Percentiles rank a stretch among this genome's conserved stretches.
Conservation (phyloP, 1,140 invertebrate genomes). For the Diploscapter pachys region DNA sequence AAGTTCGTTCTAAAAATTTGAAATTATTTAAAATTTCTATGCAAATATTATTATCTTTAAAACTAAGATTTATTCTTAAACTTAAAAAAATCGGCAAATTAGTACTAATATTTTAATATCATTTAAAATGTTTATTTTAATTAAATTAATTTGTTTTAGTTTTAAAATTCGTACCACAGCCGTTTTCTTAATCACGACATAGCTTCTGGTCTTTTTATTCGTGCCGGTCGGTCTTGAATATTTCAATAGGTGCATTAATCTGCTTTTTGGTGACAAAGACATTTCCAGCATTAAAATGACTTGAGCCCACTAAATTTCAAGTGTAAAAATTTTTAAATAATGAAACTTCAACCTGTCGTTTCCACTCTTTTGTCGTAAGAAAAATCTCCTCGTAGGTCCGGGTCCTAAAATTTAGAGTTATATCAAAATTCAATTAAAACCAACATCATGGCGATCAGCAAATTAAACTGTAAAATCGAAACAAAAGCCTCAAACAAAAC, state of each 20-base stretch:
- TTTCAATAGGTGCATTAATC: conserved; percentile 76
- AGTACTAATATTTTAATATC: too few species aligned
- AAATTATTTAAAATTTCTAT: too few species aligned
- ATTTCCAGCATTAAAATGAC: conserved; percentile 92
- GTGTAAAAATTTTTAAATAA: neutral
- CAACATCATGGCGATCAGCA: conserved; percentile 93
- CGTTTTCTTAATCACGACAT: conserved; percentile 7
- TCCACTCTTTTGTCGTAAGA: conserved; percentile 92
- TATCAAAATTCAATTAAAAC: too few species aligned
- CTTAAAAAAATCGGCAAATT: too few species aligned
- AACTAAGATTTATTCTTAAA: too few species aligned
- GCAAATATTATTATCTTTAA: too few species aligned
- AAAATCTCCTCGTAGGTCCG: conserved; percentile 92
- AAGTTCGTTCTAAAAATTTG: too few species aligned
- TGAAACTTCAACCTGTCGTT: conserved; percentile 71
- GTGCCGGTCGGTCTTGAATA: conserved; percentile 95
- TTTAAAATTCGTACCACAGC: neutral
- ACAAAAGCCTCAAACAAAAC: conserved; percentile 93
- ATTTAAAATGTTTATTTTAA: too few species aligned
- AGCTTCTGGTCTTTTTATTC: conserved; percentile 62
- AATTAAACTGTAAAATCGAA: conserved; percentile 87
- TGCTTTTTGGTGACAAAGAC: conserved; percentile 79
- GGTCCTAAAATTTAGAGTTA: conserved; percentile 64
- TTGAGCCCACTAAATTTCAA: conserved; percentile 76
- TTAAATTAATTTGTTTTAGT: too few species aligned